Evolutionary conservation across 2,888 invertebrate genomes (phyloP), one percentile per base, ranked within the genome.

Genomic region (Labia minor): DNA sequence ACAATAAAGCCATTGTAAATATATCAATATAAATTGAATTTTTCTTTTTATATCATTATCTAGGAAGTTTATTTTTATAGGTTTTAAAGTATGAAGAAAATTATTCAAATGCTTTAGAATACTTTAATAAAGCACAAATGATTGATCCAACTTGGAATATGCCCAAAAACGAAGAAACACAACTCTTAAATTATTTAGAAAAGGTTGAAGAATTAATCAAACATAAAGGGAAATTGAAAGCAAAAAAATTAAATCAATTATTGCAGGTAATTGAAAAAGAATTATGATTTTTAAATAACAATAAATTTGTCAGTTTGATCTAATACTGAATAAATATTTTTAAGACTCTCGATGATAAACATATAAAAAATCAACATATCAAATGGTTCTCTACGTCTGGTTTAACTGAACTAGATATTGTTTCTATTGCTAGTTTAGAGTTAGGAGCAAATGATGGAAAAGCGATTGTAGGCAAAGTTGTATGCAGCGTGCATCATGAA

Each of bases 1-100:
- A 87, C 75, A 93, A 93, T 77, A 88, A 88, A 80, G 90, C 87
- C 68, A 84, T 89, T 74, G 92, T 92, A 79, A 85, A 87, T 83
- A 71, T 69, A 61, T 68, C n/a, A n/a, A 10, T 21, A 68, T 72
- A 19, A 62, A 20, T 4, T 61, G 49, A 26, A 21, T 63, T 26
- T 21, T 63, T 19, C n/a, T 19, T 69, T 2, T 68, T 75, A 76
- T n/a, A n/a, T n/a, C n/a, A n/a, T n/a, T n/a, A n/a, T n/a, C 49
- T 21, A 19, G 26, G n/a, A 14, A 61, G 10, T 66, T n/a, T 64
- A 21, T 33, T 61, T 19, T 61, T 62, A 63, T 75, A 90, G 91
- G 88, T 87, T 0, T 79, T 88, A 65, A 88, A 87, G 76, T 92
- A 90, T 75, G 87, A 89, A 74, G 92, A 92, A 77, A 83, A 86